phyloP scores from a whole-genome alignment of 2,888 invertebrate species.

The Melieria picta region DNA sequence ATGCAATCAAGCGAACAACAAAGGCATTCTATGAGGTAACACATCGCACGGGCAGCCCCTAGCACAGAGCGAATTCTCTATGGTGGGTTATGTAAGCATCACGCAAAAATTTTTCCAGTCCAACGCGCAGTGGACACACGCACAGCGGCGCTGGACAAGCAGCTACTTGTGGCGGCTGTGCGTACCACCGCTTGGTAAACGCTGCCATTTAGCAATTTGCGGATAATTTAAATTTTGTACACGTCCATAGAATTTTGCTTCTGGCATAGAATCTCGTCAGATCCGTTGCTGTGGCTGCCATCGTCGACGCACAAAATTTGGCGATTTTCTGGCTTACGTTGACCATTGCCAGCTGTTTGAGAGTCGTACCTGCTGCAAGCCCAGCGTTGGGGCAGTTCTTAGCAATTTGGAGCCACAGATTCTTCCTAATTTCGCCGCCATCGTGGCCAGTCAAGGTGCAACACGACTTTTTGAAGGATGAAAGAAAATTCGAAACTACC shows the following conservation, averaged over 20 bases:
- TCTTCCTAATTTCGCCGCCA: constrained; percentile 89
- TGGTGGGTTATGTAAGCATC: constrained; percentile 23
- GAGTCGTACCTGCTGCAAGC: constrained; percentile 74
- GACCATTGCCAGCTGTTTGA: neutral
- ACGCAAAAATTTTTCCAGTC: constrained; percentile 37
- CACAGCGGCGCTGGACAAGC: too few species aligned
- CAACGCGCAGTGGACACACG: too few species aligned
- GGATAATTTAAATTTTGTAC: too few species aligned
- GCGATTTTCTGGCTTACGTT: neutral
- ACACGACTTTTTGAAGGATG: constrained; percentile 59
- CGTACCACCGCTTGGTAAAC: too few species aligned
- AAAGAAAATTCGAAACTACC: constrained; percentile 48
- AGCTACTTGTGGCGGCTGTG: too few species aligned
- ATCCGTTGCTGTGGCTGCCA: neutral
- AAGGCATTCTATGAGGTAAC: constrained; percentile 54
- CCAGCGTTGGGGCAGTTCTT: constrained; percentile 75
- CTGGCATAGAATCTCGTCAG: neutral
- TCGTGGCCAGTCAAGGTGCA: constrained; percentile 70
- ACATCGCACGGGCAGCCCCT: constrained; percentile 19
- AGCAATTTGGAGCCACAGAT: constrained; percentile 86
- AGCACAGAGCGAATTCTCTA: neutral
- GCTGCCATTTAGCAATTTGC: too few species aligned
- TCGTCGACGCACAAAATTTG: neutral
- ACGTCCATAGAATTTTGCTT: too few species aligned
- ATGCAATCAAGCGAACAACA: neutral